Percentiles rank a stretch among this genome's conserved stretches.
Conservation (phyloP, 1,140 invertebrate species). For the Drosophila ogumai region DNA sequence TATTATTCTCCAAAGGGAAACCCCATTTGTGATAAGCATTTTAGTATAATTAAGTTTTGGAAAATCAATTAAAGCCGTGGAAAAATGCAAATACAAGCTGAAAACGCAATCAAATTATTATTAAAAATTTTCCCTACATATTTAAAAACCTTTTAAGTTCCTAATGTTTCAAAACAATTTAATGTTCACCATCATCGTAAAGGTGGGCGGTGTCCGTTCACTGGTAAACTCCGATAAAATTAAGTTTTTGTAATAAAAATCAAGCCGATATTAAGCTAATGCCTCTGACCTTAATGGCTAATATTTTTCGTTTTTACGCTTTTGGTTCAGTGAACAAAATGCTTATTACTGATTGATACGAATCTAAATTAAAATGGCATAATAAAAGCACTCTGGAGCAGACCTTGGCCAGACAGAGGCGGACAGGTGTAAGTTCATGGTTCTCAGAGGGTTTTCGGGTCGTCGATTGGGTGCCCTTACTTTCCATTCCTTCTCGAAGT, state of each 20-base stretch:
- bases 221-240: conserved; percentile 12
- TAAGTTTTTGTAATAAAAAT: conserved; percentile 54
- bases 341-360: conserved; percentile 79
- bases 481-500: neutral
- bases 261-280: conserved; percentile 70
- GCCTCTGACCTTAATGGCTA: conserved; percentile 60
- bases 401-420: conserved; percentile 51
- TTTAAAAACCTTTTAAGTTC: neutral
- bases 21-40: neutral
- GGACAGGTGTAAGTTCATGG: conserved; percentile 30
- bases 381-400: conserved; percentile 69
- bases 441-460: neutral
- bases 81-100: neutral
- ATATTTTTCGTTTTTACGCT: conserved; percentile 36
- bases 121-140: neutral
- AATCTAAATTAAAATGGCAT: conserved; percentile 82
- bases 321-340: conserved; percentile 51
- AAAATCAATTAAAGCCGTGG: neutral
- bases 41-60: conserved; percentile 1
- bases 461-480: neutral
- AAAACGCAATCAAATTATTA: neutral
- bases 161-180: neutral
- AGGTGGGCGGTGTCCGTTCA: conserved; percentile 2
- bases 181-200: neutral
- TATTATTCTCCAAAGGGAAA: conserved; percentile 1